Evolutionary conservation across 2,888 invertebrate species (phyloP), one percentile per base, ranked within the genome.

Genomic region (Flabesymbios commensalis): DNA sequence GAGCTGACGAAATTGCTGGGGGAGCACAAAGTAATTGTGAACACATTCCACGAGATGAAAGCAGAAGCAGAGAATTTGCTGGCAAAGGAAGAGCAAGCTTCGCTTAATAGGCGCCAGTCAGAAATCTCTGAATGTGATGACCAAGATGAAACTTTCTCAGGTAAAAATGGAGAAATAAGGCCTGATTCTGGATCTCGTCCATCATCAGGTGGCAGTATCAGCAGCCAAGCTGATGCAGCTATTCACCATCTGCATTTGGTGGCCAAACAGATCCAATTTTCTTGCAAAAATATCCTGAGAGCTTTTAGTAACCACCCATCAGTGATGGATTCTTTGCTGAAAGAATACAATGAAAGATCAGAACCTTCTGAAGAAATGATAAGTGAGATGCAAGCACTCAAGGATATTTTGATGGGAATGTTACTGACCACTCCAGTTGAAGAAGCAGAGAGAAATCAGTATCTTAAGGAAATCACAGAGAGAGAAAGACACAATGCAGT

Each of bases 391-490:
- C 70, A 72, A 48, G 79, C 79, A 61, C 68, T 82, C 45, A 72
- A 72, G 56, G 80, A 78, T 49, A 76, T 82, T 33, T 62, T 82
- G 26, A 71, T 79, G 72, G 72, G 72, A 32, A 77, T 77, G 57
- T 64, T 83, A 48, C 72, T 83, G 59, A 80, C 80, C 24, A 81
- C 80, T 2, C 82, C 83, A 3, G 72, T 76, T 36, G 83, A 83
- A 67, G 79, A 81, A 54, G 70, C 69, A 29, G 81, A 82, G 59
- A 73, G 77, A 54, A 74, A 74, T 63, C 72, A 72, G 26, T 82
- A 79, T 64, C 72, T 82, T 24, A 71, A 73, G 45, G 76, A 81
- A 57, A 74, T 82, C 28, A 71, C 77, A 3, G 72, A 77, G 57
- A 65, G 79, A 57, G 80, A 80, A 56, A 64, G 77, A 48, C 73